Evolutionary conservation across 2,113 vertebrate genomes (phyloP).

Genomic region (Telmatochromis brachygnathus): DNA sequence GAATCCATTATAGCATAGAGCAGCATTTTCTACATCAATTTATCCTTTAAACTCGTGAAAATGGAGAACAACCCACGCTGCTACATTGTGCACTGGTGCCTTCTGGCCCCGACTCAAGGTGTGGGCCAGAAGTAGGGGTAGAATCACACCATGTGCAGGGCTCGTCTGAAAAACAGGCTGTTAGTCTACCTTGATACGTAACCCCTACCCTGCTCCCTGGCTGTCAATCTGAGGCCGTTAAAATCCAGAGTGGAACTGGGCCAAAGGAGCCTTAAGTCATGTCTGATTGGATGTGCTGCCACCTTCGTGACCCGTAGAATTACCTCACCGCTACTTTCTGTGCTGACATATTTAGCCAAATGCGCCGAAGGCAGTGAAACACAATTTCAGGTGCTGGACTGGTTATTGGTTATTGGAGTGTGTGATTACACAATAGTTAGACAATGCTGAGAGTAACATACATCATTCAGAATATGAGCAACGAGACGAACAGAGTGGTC

Average conservation of each 20-base stretch:
- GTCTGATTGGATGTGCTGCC: conserved; percentile 31
- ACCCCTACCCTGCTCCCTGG: background rate
- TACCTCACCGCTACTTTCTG: conserved; percentile 1
- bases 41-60: conserved; percentile 61
- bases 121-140: conserved; percentile 34
- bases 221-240: conserved; percentile 27
- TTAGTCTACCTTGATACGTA: conserved; percentile 28
- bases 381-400: background rate
- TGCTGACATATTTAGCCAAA: conserved; percentile 24
- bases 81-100: conserved; percentile 38
- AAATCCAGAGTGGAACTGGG: conserved; percentile 25
- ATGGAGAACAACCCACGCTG: conserved; percentile 46
- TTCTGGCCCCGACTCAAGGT: conserved; percentile 45
- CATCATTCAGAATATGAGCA: background rate
- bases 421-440: background rate
- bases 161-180: conserved; percentile 11
- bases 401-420: background rate
- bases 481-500: background rate
- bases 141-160: conserved; percentile 4
- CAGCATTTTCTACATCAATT: conserved; percentile 62
- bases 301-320: conserved; percentile 15
- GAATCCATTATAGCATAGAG: conserved; percentile 66
- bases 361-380: background rate
- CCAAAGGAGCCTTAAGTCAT: conserved; percentile 29
- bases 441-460: background rate